Evolutionary conservation across 2,888 invertebrate species (phyloP).

Genomic region (Cryptus armator): DNA sequence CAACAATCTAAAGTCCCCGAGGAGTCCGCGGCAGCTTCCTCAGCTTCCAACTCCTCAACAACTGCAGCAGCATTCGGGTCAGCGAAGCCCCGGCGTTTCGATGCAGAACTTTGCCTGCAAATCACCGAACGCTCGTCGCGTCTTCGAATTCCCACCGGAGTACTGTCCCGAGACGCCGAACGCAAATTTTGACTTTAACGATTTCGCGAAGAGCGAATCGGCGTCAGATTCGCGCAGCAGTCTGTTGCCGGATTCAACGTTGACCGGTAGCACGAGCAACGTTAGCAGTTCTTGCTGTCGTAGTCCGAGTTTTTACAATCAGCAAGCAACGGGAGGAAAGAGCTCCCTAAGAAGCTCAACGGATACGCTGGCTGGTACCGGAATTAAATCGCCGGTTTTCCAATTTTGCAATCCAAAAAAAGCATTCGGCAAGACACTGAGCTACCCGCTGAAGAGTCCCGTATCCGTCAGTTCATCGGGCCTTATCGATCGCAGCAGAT

Average conservation of each 20-base stretch:
- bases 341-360: slow-evolving; percentile 68
- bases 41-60: slow-evolving; percentile 85
- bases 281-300: slow-evolving; percentile 43
- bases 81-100: slow-evolving; percentile 86
- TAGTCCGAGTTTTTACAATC: slow-evolving; percentile 71
- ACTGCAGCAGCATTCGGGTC: slow-evolving; percentile 86
- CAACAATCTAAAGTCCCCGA: slow-evolving; percentile 86
- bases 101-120: slow-evolving; percentile 86
- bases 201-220: slow-evolving; percentile 71
- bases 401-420: slow-evolving; percentile 79
- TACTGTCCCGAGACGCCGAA: slow-evolving; percentile 77
- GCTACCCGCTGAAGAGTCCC: slow-evolving; percentile 78
- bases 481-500: slow-evolving; percentile 62
- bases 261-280: slow-evolving; percentile 53
- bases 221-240: slow-evolving; percentile 62
- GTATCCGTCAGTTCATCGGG: slow-evolving; percentile 68
- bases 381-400: slow-evolving; percentile 73
- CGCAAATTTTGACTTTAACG: slow-evolving; percentile 79
- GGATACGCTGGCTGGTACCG: slow-evolving; percentile 38
- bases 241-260: slow-evolving; percentile 58
- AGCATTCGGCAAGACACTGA: slow-evolving; percentile 77
- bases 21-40: slow-evolving; percentile 87
- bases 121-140: slow-evolving; percentile 87
- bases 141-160: slow-evolving; percentile 81
- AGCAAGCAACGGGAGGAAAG: slow-evolving; percentile 64